Conservation (phyloP, 2,888 invertebrate genomes). For the Blastobasis adustella region DNA sequence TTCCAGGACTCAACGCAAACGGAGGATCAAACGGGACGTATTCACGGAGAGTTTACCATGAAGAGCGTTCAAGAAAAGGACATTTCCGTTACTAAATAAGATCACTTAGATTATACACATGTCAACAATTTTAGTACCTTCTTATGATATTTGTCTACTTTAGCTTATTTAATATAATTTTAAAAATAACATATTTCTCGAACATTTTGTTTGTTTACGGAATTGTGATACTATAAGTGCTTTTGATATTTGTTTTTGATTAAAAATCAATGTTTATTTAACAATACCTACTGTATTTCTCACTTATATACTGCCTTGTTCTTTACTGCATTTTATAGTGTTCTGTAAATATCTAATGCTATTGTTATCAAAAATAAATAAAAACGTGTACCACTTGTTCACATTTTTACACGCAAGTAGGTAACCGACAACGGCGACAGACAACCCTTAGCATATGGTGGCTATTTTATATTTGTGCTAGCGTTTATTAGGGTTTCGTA, state of each 20-base stretch:
- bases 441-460: no score
- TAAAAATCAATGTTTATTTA: conserved; percentile 27
- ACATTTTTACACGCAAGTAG: no score
- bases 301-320: conserved; percentile 20
- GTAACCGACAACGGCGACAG: no score
- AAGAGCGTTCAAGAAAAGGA: conserved; percentile 85
- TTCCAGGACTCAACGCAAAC: conserved; percentile 77
- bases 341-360: background rate
- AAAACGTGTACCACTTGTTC: no score
- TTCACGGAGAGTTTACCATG: conserved; percentile 87
- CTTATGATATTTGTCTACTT: conserved; percentile 6
- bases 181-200: conserved; percentile 10
- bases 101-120: background rate
- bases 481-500: no score
- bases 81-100: conserved; percentile 83
- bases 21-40: conserved; percentile 80
- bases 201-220: conserved; percentile 29
- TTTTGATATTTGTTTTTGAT: conserved; percentile 36
- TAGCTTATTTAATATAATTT: no score
- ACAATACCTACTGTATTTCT: conserved; percentile 11
- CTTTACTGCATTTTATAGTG: conserved; percentile 30
- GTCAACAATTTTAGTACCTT: no score
- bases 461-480: no score
- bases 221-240: conserved; percentile 57
- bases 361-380: background rate